Conservation (phyloP, 1,140 invertebrate genomes). For the Euwallacea fornicatus region DNA sequence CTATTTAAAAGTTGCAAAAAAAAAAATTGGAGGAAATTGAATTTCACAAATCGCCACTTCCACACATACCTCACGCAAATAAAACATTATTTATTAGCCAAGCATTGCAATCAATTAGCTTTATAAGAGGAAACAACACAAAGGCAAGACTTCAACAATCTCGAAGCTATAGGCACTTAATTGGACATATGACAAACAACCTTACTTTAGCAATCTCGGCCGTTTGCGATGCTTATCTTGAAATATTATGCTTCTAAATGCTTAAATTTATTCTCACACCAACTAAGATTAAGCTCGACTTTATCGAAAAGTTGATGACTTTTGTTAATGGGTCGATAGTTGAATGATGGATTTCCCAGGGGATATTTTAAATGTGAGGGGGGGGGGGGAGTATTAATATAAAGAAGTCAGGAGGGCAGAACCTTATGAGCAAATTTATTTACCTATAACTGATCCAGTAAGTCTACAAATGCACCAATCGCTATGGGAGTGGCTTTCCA, state of each 20-base stretch:
- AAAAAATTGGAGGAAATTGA: too few species aligned
- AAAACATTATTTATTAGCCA: not conserved
- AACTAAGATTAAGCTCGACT: not conserved
- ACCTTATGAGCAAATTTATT: too few species aligned
- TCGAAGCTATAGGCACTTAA: constrained; percentile 9
- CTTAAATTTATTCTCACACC: constrained; percentile 13
- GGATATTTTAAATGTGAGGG: too few species aligned
- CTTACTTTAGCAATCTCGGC: constrained; percentile 9
- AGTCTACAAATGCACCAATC: too few species aligned
- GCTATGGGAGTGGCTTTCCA: too few species aligned
- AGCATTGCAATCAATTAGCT: constrained; percentile 13
- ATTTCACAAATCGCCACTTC: too few species aligned
- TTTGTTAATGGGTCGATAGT: not conserved
- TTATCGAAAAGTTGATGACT: not conserved
- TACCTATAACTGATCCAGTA: too few species aligned
- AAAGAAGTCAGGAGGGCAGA: too few species aligned
- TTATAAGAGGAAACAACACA: constrained; percentile 3
- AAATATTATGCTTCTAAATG: constrained; percentile 20
- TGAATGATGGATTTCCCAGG: too few species aligned
- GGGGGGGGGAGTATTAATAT: too few species aligned
- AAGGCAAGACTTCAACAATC: constrained; percentile 3
- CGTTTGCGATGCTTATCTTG: constrained; percentile 16
- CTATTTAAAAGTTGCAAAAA: too few species aligned
- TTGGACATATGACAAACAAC: constrained; percentile 22
- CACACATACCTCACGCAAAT: not conserved